These are phyloP conservation scores for Synergus itoensis DNA, from an alignment of 2,888 invertebrate genomes.

Conservation along the genomic window DNA sequence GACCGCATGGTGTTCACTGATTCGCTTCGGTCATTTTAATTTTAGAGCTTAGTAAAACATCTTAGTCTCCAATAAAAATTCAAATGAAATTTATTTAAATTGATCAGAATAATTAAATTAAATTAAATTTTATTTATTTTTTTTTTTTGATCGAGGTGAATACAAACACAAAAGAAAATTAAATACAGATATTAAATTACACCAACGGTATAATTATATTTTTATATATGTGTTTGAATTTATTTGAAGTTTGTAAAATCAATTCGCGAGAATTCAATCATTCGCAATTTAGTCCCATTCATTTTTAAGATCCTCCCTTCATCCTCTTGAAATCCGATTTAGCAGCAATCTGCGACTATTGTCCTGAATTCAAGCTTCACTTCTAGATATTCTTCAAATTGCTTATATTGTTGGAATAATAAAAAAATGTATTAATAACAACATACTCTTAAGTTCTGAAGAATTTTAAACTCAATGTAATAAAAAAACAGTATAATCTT, in stretches of 20 bases:
- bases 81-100: background rate
- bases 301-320: background rate
- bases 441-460: too few species aligned
- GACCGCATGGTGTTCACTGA: conserved; percentile 65
- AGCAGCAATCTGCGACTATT: conserved; percentile 9
- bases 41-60: conserved; percentile 39
- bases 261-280: conserved; percentile 2
- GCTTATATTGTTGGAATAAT: background rate
- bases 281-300: conserved; percentile 26
- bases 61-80: background rate
- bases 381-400: background rate
- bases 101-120: background rate
- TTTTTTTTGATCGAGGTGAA: too few species aligned
- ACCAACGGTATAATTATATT: too few species aligned
- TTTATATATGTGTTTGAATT: background rate
- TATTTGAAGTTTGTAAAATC: background rate
- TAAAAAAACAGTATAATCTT: background rate
- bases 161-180: too few species aligned
- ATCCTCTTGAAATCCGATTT: conserved; percentile 12
- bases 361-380: background rate
- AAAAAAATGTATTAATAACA: too few species aligned
- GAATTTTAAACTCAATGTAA: background rate
- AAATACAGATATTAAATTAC: too few species aligned
- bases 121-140: too few species aligned
- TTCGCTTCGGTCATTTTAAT: conserved; percentile 48